Evolutionary conservation across 2,113 vertebrate genomes (phyloP), one percentile per base, ranked within the genome.

Genomic region (Rousettus leschenaultii): DNA sequence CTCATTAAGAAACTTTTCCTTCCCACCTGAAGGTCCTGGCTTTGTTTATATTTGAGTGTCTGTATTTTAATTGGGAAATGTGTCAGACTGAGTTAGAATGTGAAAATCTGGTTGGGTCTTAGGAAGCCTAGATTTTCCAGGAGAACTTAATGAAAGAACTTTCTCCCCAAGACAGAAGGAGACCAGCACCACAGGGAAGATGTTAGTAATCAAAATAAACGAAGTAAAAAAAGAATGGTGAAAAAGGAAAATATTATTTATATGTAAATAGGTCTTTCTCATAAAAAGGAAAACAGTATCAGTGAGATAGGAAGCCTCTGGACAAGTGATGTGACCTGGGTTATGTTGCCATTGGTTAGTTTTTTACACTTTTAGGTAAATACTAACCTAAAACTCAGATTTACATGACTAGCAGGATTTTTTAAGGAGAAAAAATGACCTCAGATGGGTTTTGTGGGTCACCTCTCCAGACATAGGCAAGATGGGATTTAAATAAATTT

Each of bases 1-100:
- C 96, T 97, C 78, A 89, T 75, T 92, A 95, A 89, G 82, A 88
- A 95, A 89, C 33, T 40, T 93, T 38, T 11, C n/a, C 24, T 68
- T 16, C 8, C 30, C 21, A 11, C 43, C 30, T 88, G 65, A 30
- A 93, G 68, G 51, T 96, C 94, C 4, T 0, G 19, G 22, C 22
- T 96, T 94, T 97, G 30, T 95, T 96, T 97, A 33, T 68, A 9
- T 2, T 71, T 43, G 57, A 9, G 3, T 28, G 45, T 94, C 78
- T 97, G 28, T 77, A 40, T 92, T 45, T 48, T 98, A 97, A 97
- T 90, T 98, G 93, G 95, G 80, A 98, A 97, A 97, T 19, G 51
- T 96, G 85, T 95, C 95, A 95, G 96, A 89, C 89, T 61, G 59
- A 4, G 43, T 75, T 97, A 94, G 61, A 89, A 96, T 95, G 83